These are phyloP conservation scores for Drosophila helvetica DNA, from an alignment of 2,888 invertebrate genomes.

Conservation along the genomic window DNA sequence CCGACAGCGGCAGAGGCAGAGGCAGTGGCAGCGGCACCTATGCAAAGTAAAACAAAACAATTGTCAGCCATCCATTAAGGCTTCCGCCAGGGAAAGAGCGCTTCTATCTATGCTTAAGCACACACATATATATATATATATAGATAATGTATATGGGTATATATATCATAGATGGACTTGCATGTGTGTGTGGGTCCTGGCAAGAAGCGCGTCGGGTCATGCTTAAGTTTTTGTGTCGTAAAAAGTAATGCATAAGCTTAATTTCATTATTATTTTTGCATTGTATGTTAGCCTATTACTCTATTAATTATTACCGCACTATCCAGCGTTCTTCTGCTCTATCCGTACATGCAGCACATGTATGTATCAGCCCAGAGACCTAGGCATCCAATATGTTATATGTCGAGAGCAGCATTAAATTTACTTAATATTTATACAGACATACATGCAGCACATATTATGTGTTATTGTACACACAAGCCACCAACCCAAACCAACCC, in stretches of 20 bases:
- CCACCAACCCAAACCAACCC: slow-evolving; percentile 19
- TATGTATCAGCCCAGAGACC: slow-evolving; percentile 25
- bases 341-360: slow-evolving; percentile 27
- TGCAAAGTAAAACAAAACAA: slow-evolving; percentile 45
- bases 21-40: slow-evolving; percentile 43
- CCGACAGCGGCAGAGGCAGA: slow-evolving; percentile 6
- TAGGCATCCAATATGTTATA: slow-evolving; percentile 39
- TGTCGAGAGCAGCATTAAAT: slow-evolving; percentile 49
- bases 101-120: slow-evolving; percentile 28
- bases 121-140: slow-evolving; percentile 36
- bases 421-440: slow-evolving; percentile 58
- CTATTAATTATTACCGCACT: slow-evolving; percentile 48
- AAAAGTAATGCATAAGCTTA: slow-evolving; percentile 61
- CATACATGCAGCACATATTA: slow-evolving; percentile 4
- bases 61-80: slow-evolving; percentile 56
- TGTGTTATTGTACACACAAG: slow-evolving; percentile 49
- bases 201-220: slow-evolving; percentile 61
- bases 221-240: slow-evolving; percentile 59
- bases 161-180: slow-evolving; percentile 40
- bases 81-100: slow-evolving; percentile 44
- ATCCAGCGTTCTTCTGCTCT: slow-evolving; percentile 33
- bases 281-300: slow-evolving; percentile 67
- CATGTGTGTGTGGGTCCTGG: slow-evolving; percentile 46
- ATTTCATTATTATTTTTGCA: slow-evolving; percentile 64
- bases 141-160: slow-evolving; percentile 19